Evolutionary conservation across 2,797 vertebrate genomes (phyloP).

Genomic region (Percopsis omiscomaycus): DNA sequence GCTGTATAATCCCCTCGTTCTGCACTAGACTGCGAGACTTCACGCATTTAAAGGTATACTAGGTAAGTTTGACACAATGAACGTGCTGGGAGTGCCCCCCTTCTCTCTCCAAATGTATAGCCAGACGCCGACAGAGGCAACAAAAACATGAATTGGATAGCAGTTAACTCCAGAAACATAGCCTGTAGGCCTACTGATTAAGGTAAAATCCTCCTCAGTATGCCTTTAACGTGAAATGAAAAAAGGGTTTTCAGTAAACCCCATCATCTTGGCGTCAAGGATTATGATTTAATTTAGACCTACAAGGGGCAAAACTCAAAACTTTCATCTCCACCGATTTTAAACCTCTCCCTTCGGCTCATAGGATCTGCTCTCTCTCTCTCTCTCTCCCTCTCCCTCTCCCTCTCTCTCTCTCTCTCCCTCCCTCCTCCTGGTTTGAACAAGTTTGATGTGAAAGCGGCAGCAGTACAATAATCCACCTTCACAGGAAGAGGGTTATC

Average conservation of each 20-base stretch:
- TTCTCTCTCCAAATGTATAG: too few species aligned
- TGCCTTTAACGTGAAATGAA: neutral
- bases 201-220: too few species aligned
- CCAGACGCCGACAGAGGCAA: too few species aligned
- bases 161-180: too few species aligned
- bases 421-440: constrained; percentile 29
- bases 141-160: too few species aligned
- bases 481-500: constrained; percentile 27
- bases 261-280: neutral
- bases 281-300: constrained; percentile 10
- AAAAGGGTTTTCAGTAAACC: neutral
- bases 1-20: neutral
- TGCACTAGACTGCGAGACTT: neutral
- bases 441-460: constrained; percentile 1
- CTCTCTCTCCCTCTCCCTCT: constrained; percentile 2
- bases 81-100: too few species aligned
- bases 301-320: constrained; percentile 2
- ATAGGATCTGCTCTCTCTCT: constrained; percentile 9
- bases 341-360: constrained; percentile 1
- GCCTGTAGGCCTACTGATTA: too few species aligned
- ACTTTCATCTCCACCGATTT: neutral
- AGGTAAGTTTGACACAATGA: too few species aligned
- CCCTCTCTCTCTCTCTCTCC: constrained; percentile 10
- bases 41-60: too few species aligned
- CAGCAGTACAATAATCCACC: constrained; percentile 20